Percentiles rank a stretch among this genome's conserved stretches.
Evolutionary conservation across 2,888 invertebrate species (phyloP).

Genomic region (Coronaproctus castanopsis): DNA sequence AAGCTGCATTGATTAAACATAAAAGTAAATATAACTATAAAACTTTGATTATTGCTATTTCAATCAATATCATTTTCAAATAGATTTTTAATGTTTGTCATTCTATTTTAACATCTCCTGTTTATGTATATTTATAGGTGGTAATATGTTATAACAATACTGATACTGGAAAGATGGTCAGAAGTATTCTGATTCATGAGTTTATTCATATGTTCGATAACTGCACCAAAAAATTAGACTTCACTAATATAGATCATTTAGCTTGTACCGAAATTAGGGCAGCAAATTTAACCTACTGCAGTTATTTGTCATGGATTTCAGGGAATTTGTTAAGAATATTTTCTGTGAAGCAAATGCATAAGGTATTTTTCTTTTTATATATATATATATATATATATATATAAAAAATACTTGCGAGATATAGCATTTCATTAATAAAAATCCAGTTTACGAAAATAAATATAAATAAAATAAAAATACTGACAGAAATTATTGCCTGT

Average conservation of each 20-base stretch:
- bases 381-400: neutral
- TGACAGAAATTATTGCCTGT: too few species aligned
- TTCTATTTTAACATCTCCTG: too few species aligned
- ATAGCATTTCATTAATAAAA: neutral
- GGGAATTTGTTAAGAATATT: neutral
- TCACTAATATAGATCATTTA: constrained; percentile 71
- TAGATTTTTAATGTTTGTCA: too few species aligned
- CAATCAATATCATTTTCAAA: too few species aligned
- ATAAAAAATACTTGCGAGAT: neutral
- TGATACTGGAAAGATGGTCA: constrained; percentile 42
- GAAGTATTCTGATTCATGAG: constrained; percentile 72
- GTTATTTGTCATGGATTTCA: constrained; percentile 33
- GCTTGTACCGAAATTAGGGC: constrained; percentile 92
- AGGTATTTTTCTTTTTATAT: constrained; percentile 1
- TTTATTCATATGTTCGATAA: constrained; percentile 93
- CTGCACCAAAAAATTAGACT: constrained; percentile 71
- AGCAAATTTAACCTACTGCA: constrained; percentile 83
- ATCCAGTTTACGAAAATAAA: neutral
- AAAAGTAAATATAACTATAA: too few species aligned
- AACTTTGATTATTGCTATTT: too few species aligned
- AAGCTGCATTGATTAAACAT: too few species aligned
- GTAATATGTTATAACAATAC: constrained; percentile 80
- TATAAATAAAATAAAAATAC: too few species aligned
- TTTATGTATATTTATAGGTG: constrained; percentile 44
- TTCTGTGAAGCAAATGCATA: neutral